Conservation (phyloP, 2,113 vertebrate species). For the Dryoscopus gambensis region DNA sequence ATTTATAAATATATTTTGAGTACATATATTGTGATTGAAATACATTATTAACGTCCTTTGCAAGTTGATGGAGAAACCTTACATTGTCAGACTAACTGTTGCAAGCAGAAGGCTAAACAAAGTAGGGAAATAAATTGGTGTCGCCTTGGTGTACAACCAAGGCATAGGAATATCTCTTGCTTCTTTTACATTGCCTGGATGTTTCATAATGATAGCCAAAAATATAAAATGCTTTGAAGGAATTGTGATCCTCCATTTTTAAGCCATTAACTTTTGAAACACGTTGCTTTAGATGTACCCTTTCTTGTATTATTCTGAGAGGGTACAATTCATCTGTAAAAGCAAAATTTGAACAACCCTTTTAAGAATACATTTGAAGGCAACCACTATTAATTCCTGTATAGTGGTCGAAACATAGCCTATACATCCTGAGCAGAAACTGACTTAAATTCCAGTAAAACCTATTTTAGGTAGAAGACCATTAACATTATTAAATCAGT, state of each 20-base stretch:
- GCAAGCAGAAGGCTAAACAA: neutral
- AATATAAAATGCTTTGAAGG: neutral
- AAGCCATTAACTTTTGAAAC: neutral
- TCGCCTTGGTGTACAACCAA: neutral
- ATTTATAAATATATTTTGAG: neutral
- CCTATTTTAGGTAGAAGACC: neutral
- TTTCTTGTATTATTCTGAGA: neutral
- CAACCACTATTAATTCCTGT: neutral
- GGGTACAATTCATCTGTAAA: neutral
- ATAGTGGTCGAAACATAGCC: neutral
- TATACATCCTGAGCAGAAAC: neutral
- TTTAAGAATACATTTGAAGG: neutral
- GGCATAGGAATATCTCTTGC: neutral
- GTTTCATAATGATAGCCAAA: neutral
- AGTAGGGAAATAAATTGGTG: neutral
- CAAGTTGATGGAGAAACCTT: neutral
- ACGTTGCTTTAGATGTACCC: neutral
- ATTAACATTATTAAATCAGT: slow-evolving; percentile 33
- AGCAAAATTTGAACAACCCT: neutral
- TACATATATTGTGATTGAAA: neutral
- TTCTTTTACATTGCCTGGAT: neutral
- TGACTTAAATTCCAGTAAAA: neutral
- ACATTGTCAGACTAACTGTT: neutral
- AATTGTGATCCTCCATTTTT: neutral
- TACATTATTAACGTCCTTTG: neutral